Conservation (phyloP, 1,140 invertebrate genomes). For the Ips nitidus region DNA sequence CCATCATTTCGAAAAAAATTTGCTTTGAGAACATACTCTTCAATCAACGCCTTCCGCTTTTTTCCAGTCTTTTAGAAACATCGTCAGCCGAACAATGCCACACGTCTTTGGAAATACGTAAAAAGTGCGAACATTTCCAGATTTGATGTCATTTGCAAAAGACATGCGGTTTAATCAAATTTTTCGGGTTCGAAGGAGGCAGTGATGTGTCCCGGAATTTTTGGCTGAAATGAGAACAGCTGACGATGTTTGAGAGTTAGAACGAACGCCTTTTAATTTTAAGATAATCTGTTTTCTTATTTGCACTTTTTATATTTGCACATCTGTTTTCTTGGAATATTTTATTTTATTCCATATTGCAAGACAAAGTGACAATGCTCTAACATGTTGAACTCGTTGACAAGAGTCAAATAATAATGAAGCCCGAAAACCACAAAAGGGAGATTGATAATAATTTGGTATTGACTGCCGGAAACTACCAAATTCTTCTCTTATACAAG, state of each 20-base stretch:
- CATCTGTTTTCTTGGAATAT: too few relatives aligned
- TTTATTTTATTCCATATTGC: too few relatives aligned
- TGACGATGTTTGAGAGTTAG: not conserved
- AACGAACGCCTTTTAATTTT: not conserved
- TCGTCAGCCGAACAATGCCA: slow-evolving; percentile 20
- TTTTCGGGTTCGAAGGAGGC: slow-evolving; percentile 25
- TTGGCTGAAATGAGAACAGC: slow-evolving; percentile 17
- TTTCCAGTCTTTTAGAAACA: slow-evolving; percentile 15
- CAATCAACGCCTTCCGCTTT: slow-evolving; percentile 22
- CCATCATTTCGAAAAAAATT: not conserved
- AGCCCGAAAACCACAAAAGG: slow-evolving; percentile 7
- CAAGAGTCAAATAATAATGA: slow-evolving; percentile 2
- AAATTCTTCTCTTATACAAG: slow-evolving; percentile 25
- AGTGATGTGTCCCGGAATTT: slow-evolving; percentile 21
- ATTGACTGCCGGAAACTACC: slow-evolving; percentile 21
- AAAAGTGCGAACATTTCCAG: slow-evolving; percentile 32
- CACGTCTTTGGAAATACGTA: slow-evolving; percentile 12
- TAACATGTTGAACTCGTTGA: not conserved
- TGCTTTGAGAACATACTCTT: slow-evolving; percentile 17
- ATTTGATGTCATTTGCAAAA: slow-evolving; percentile 34
- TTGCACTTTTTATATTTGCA: too few relatives aligned
- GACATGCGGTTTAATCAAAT: slow-evolving; percentile 36
- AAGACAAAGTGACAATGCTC: not conserved
- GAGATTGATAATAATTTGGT: slow-evolving; percentile 24
- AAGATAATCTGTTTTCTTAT: too few relatives aligned